Percentiles rank a stretch among this genome's conserved stretches.
Evolutionary conservation across 2,113 vertebrate species (phyloP).

Genomic region (Gnathonemus echidnorhynchus): DNA sequence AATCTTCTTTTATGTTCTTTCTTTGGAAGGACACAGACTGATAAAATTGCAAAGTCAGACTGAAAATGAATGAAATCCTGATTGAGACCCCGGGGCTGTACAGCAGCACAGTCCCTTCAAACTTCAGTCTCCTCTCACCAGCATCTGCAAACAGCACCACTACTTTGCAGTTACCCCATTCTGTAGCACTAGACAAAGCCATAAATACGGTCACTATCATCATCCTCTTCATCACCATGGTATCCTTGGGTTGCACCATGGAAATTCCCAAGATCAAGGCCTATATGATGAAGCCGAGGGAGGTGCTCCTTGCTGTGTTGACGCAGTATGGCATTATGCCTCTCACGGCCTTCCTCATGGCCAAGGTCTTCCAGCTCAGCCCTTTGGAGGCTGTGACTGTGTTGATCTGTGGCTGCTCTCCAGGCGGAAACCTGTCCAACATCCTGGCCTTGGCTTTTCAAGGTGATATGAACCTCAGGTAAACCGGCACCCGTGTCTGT

Average conservation of each 20-base stretch:
- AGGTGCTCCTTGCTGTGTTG: conserved; percentile 57
- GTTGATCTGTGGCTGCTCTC: conserved; percentile 77
- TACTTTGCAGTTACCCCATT: conserved; percentile 26
- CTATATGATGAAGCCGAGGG: conserved; percentile 70
- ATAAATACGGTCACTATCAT: conserved; percentile 45
- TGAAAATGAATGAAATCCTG: neutral
- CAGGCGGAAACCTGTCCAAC: conserved; percentile 71
- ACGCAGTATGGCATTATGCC: conserved; percentile 81
- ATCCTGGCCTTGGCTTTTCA: conserved; percentile 64
- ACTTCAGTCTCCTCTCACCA: neutral
- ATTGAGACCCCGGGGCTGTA: neutral
- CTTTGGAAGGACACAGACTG: neutral
- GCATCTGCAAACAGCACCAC: neutral
- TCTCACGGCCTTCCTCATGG: conserved; percentile 63
- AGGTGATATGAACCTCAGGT: conserved; percentile 85
- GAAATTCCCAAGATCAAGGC: conserved; percentile 69
- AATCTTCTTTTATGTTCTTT: neutral
- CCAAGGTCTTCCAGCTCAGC: conserved; percentile 58
- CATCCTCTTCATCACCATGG: conserved; percentile 61
- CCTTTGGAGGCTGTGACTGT: conserved; percentile 63
- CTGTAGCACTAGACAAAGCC: conserved; percentile 41
- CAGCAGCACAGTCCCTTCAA: neutral
- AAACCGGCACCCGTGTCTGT: neutral
- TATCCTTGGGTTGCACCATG: conserved; percentile 73
- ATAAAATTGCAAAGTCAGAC: neutral